A percentile compares a stretch with the other conserved stretches of the same genome.
Evolutionary conservation across 2,113 vertebrate genomes (phyloP).

Genomic region (Lipotes vexillifer): DNA sequence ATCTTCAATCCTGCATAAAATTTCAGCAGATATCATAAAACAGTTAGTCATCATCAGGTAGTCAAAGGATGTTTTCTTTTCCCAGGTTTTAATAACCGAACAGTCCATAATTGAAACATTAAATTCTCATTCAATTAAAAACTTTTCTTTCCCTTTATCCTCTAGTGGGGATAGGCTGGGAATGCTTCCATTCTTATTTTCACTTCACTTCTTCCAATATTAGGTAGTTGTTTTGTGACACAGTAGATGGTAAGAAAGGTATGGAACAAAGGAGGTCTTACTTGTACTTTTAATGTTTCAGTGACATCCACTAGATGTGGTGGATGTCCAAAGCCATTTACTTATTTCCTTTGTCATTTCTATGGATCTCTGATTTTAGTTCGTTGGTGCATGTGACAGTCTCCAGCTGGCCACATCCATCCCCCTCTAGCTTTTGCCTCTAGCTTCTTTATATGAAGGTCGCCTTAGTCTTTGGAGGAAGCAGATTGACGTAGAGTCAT

Average conservation of each 20-base stretch:
- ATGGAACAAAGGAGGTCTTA: neutral
- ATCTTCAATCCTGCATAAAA: neutral
- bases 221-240: neutral
- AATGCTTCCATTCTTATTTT: neutral
- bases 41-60: neutral
- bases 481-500: neutral
- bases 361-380: neutral
- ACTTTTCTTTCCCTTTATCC: neutral
- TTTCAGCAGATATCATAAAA: neutral
- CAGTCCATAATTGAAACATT: neutral
- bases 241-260: neutral
- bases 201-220: neutral
- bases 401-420: neutral
- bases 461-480: neutral
- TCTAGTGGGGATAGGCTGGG: neutral
- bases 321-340: neutral
- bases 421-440: neutral
- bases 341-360: neutral
- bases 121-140: neutral
- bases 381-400: neutral
- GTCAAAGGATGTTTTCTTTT: neutral
- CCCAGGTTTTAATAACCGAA: neutral
- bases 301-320: neutral
- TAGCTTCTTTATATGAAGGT: neutral
- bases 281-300: neutral